Evolutionary conservation across 2,113 vertebrate species (phyloP).

Genomic region (Bos taurus): DNA sequence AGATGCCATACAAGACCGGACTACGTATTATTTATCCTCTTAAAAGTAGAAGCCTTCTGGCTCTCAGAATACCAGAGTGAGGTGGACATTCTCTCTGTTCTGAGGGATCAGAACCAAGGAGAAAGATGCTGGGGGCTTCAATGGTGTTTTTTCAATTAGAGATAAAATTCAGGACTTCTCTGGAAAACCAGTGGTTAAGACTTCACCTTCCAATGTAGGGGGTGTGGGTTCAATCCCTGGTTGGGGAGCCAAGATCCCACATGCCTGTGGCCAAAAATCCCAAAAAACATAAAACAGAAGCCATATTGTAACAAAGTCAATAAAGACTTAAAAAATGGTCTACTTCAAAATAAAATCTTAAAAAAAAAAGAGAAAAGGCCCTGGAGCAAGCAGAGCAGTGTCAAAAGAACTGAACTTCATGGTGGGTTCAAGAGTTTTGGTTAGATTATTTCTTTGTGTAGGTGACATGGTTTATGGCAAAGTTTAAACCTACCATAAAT

Average conservation of each 20-base stretch:
- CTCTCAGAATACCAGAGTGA: background rate
- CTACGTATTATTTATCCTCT: rapidly evolving
- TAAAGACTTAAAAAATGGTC: background rate
- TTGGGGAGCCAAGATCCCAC: background rate
- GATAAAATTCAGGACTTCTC: background rate
- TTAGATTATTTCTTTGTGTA: background rate
- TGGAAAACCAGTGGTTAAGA: background rate
- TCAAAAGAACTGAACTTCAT: background rate
- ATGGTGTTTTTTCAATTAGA: background rate
- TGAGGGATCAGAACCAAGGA: background rate
- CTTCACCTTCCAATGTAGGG: background rate
- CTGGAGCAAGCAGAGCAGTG: background rate
- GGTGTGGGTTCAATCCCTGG: background rate
- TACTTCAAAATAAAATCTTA: background rate
- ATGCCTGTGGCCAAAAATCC: background rate
- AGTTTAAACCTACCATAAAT: background rate
- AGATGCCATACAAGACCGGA: rapidly evolving
- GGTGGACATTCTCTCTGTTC: background rate
- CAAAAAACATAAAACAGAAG: background rate
- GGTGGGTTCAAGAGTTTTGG: background rate
- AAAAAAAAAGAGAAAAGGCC: background rate
- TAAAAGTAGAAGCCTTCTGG: background rate
- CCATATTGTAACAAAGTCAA: background rate
- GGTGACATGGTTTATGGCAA: background rate
- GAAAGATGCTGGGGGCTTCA: background rate